Evolutionary conservation across 2,888 invertebrate genomes (phyloP).

Genomic region (Falcaria lacertinaria): DNA sequence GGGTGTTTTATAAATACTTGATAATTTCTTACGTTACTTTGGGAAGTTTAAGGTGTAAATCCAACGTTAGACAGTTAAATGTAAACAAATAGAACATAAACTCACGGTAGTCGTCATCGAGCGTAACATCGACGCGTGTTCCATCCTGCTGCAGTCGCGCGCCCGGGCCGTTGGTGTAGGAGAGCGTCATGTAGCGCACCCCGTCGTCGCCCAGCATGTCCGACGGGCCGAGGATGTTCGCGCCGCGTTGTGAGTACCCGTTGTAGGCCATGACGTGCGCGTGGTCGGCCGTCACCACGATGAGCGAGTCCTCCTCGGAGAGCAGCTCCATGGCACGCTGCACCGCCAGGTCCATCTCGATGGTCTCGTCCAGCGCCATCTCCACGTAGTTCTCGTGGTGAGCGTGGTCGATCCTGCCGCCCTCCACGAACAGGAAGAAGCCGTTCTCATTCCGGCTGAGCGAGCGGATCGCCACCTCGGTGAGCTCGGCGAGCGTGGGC

Average conservation of each 20-base stretch:
- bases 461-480: constrained; percentile 83
- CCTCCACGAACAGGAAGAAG: constrained; percentile 89
- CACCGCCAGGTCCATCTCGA: constrained; percentile 82
- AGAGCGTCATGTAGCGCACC: constrained; percentile 80
- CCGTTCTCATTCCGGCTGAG: constrained; percentile 83
- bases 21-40: no score
- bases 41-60: no score
- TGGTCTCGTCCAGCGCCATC: constrained; percentile 83
- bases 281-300: constrained; percentile 89
- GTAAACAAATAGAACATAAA: no score
- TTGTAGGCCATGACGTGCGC: constrained; percentile 84
- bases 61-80: no score
- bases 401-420: constrained; percentile 83
- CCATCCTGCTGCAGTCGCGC: constrained; percentile 52
- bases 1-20: no score
- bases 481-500: constrained; percentile 69
- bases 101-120: constrained; percentile 39
- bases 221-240: constrained; percentile 55
- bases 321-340: constrained; percentile 57
- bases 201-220: constrained; percentile 64
- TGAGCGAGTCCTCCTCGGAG: constrained; percentile 83
- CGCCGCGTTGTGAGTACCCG: constrained; percentile 82
- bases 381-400: constrained; percentile 81
- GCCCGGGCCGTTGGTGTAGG: constrained; percentile 83
- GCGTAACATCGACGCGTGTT: constrained; percentile 65